Evolutionary conservation across 2,888 invertebrate species (phyloP).

Genomic region (Polia nebulosa): DNA sequence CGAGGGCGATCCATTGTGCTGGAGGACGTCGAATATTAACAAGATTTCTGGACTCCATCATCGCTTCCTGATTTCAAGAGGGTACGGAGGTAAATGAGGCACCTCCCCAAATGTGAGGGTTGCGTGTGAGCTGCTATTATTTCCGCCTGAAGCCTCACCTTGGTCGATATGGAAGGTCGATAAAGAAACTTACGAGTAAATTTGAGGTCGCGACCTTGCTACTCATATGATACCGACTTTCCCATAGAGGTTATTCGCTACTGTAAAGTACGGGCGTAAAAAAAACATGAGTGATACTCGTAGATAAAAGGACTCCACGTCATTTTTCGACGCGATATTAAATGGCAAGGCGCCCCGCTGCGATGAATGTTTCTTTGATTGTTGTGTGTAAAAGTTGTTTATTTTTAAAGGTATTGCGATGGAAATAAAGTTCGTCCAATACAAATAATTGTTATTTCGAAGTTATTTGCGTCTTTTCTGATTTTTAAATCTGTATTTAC

Average conservation of each 20-base stretch:
- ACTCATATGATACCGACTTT: conserved; percentile 66
- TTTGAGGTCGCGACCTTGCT: conserved; percentile 75
- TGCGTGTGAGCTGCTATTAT: conserved; percentile 83
- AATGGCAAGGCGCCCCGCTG: background rate
- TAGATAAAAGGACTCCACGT: background rate
- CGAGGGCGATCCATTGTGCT: conserved; percentile 31
- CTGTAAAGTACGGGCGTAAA: conserved; percentile 30
- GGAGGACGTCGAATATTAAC: conserved; percentile 57
- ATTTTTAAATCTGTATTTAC: conserved; percentile 26
- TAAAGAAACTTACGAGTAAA: conserved; percentile 77
- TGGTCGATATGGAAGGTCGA: conserved; percentile 79
- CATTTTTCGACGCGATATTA: background rate
- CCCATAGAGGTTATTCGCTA: conserved; percentile 46
- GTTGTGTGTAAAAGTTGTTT: conserved; percentile 7
- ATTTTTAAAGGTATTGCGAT: conserved; percentile 5
- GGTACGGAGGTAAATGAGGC: conserved; percentile 54
- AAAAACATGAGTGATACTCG: conserved; percentile 32
- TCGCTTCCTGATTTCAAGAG: conserved; percentile 68
- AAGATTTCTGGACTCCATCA: conserved; percentile 63
- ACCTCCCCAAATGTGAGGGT: conserved; percentile 75
- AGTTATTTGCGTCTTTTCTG: conserved; percentile 5
- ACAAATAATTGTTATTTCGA: conserved; percentile 11
- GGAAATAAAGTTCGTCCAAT: background rate
- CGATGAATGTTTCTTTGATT: background rate
- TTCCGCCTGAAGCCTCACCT: conserved; percentile 81